Evolutionary conservation across 2,888 invertebrate genomes (phyloP), one percentile per base, ranked within the genome.

Genomic region (Mactromeris polynyma): DNA sequence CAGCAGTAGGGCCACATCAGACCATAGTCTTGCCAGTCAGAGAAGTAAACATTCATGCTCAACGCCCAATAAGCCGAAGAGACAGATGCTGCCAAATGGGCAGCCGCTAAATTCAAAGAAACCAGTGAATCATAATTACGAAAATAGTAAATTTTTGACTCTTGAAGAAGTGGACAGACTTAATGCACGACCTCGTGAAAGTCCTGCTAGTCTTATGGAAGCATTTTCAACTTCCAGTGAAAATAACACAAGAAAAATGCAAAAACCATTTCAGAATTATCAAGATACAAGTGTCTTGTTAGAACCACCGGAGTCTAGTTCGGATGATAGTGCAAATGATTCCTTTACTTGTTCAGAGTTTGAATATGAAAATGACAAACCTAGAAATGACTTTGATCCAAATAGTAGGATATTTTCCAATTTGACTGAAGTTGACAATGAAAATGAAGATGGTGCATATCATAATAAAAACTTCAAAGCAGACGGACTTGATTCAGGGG

Each of bases 321-420:
- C 99, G 94, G 99, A 99, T 96, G 99, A 99, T 97, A 98, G 98
- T 92, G 98, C 98, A 7, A 99, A 99, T 97, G 99, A 99, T 96
- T 99, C 99, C 94, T 99, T 99, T 97, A 99, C 99, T 19, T 99
- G 99, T 97, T 99, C 99, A 0, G 99, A 99, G 97, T 99, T 99
- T 96, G 99, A 99, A 97, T 99, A 99, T 96, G 99, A 99, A 95
- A 98, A 99, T 96, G 97, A 97, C 64, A 95, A 94, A 80, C 92
- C 93, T 26, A 93, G 94, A 85, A 93, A 85, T 89, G 94, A 95
- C 58, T 94, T 95, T 88, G 95, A 95, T 89, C 92, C 95, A 21
- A 97, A 97, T 79, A 98, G 98, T 93, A 97, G 97, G 95, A 97
- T 97, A 86, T 97, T 97, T 94, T 97, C 97, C 51, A 97, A 97